Conservation (phyloP, 2,113 vertebrate species). For the Terrapene triunguis region DNA sequence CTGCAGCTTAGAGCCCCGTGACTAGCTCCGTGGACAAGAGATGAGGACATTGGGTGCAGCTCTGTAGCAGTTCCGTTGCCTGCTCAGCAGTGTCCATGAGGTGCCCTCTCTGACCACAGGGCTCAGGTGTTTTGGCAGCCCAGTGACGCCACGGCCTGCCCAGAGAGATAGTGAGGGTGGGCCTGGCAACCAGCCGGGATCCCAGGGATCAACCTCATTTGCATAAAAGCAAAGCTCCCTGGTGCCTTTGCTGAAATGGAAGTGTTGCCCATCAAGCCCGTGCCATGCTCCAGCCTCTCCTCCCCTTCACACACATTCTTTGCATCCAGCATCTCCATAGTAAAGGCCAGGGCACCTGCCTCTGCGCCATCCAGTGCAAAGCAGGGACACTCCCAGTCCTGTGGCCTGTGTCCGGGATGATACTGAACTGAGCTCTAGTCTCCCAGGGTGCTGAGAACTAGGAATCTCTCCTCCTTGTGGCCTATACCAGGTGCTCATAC, state of each 20-base stretch:
- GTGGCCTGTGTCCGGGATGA: not conserved
- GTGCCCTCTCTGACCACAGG: not conserved
- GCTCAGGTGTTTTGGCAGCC: not conserved
- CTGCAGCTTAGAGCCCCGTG: not conserved
- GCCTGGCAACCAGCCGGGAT: not conserved
- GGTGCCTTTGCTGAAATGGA: not conserved
- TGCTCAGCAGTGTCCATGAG: not conserved
- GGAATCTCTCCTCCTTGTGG: not conserved
- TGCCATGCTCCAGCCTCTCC: not conserved
- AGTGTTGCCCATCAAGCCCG: not conserved
- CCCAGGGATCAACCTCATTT: not conserved
- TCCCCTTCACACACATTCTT: not conserved
- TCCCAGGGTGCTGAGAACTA: not conserved
- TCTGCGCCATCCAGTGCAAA: not conserved
- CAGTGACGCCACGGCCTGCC: not conserved
- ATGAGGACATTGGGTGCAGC: no score
- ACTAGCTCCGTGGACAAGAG: no score
- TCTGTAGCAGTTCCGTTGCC: not conserved
- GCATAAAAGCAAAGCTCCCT: not conserved
- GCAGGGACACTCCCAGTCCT: not conserved
- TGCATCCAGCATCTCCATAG: not conserved
- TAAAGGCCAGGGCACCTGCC: not conserved
- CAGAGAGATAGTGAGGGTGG: not conserved
- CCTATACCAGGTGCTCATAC: not conserved
- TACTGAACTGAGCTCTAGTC: not conserved